Base-by-base conservation (phyloP, 53 echinoderm and acorn worm species). In the Echinarachnius parma region DNA sequence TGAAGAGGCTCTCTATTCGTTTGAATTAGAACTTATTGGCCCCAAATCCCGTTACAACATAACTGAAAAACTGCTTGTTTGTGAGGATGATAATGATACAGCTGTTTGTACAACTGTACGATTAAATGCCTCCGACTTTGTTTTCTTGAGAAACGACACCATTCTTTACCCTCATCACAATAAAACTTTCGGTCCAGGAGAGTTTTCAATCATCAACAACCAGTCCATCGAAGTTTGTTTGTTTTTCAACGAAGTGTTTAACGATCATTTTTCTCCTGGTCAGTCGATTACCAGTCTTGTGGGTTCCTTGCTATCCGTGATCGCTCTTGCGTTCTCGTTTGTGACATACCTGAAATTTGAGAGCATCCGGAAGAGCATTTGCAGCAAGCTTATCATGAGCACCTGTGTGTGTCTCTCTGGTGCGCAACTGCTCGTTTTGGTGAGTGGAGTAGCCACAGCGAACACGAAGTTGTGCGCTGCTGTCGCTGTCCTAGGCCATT, bases 371-470 rank as follows among this genome's bases (percentile, higher is more conserved):
- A 79, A 80, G 49, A 75, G 60, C 29, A 60, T 76, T 24, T 66
- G 66, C 20, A 80, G 76, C 34, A 56, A 55, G 56, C 66, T 79
- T 5, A 77, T 79, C 25, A 88, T 88, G 88, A 64, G 80, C 27
- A 31, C 80, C 46, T 67, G 76, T 13, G 77, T 72, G 1, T 53
- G 66, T 26, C 76, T 88, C 26, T 84, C 84, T 18, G n/a, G 27
- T 53, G 88, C 88, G 21, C 88, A 88, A 53, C 26, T 88, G 3
- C 35, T 82, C 1, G 66, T 88, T 50, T 68, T 88, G 14, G 23
- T 79, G 22, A 68, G 79, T 34, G 83, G 75, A 3, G 44, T 76
- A 36, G 74, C 62, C 2, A 80, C 67, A 28, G 48, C 50, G 8
- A 62, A 76, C 55, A 53, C 61, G 1, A 45, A 39, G 30, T 45